A percentile compares a stretch with the other conserved stretches of the same genome.
Evolutionary conservation across 2,888 invertebrate species (phyloP).

Genomic region (Aspidiotus rigidus): DNA sequence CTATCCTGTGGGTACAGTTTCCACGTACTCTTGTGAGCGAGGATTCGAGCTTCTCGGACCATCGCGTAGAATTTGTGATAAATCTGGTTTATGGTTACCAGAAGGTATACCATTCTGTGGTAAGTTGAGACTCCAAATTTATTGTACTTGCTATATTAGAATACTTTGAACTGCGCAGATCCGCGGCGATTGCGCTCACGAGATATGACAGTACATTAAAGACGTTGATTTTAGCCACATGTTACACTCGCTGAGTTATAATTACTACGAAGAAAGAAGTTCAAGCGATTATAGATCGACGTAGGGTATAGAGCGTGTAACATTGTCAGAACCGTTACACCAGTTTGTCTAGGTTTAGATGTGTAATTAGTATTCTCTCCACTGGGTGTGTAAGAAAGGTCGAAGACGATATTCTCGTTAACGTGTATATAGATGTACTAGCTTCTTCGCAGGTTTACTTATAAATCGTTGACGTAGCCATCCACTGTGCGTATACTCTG

Average conservation of each 20-base stretch:
- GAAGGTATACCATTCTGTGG: conserved; percentile 91
- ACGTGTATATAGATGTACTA: too few relatives aligned
- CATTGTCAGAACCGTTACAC: conserved; percentile 29
- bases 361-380: conserved; percentile 30
- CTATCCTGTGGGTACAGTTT: conserved; percentile 55
- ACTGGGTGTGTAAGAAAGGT: conserved; percentile 23
- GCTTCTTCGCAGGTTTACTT: too few relatives aligned
- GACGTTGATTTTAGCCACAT: neutral
- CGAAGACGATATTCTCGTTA: conserved; percentile 8
- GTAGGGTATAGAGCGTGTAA: conserved; percentile 22
- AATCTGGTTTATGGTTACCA: conserved; percentile 69
- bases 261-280: conserved; percentile 29
- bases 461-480: too few relatives aligned
- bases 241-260: conserved; percentile 1
- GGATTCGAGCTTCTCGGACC: conserved; percentile 89
- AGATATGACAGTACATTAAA: too few relatives aligned
- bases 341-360: conserved; percentile 30
- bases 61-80: conserved; percentile 62
- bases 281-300: conserved; percentile 22
- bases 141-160: neutral
- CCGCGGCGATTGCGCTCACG: too few relatives aligned
- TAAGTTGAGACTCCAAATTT: conserved; percentile 49
- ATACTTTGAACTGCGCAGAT: too few relatives aligned
- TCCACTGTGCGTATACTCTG: too few relatives aligned
- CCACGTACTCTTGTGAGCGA: conserved; percentile 75